Evolutionary conservation across 2,113 vertebrate genomes (phyloP), one percentile per base, ranked within the genome.

Genomic region (Hemichromis elongatus): DNA sequence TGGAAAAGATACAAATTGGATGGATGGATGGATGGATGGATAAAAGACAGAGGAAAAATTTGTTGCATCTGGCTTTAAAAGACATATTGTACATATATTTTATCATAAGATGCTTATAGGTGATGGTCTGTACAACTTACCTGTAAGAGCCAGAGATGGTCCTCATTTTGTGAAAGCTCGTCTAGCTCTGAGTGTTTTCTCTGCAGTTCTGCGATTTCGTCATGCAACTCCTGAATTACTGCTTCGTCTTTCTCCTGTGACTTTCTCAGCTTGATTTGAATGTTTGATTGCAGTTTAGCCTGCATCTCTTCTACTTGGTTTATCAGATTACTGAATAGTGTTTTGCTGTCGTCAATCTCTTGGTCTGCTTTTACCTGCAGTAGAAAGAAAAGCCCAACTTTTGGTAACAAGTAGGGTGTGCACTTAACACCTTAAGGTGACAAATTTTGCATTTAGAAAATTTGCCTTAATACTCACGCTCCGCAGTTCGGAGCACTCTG

Each of bases 111-210:
- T 42, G 0, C 13, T 26, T 28, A 45, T 10, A 45, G 40, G 8
- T 26, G 0, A 13, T 0, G 3, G 2, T 9, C 19, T 26, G 26
- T 21, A 6, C 21, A 33, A 84, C 78, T 77, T 11, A 92, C 94
- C 92, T 87, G 91, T 40, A 95, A 87, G 2, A 94, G 80, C 6
- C 80, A 78, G 9, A 93, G 63, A 52, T 82, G 78, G 61, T 94
- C 91, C 5, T 93, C 79, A 2, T 59, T 88, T 14, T 86, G 84
- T 9, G 79, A 86, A 11, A 94, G 92, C 70, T 92, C 80, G 59
- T 93, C 87, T 63, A 95, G 90, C 68, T 93, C 77, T 0, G 42
- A 73, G 4, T 28, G 37, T 18, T 18, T 89, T 19, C 35, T 53
- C 82, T 80, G 80, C 37, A 95, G 86, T 2, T 78, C 59, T 7